These are phyloP conservation scores for Rhopalosiphum padi DNA, from an alignment of 1,140 invertebrate species.

Conservation along the genomic window DNA sequence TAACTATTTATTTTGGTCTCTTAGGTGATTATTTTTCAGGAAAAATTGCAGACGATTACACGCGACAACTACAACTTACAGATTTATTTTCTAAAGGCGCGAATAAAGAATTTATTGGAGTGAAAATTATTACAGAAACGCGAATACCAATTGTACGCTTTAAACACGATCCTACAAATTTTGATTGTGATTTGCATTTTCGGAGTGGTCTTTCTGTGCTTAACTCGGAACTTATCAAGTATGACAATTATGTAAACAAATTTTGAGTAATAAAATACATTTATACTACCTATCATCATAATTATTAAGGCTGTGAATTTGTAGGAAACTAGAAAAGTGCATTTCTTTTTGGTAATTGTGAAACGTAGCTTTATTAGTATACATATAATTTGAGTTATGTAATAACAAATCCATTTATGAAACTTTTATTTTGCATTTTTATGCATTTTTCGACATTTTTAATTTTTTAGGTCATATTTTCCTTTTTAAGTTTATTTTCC, in stretches of 20 bases:
- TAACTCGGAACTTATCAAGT: constrained; percentile 67
- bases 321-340: no score
- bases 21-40: constrained; percentile 50
- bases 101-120: constrained; percentile 60
- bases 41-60: neutral
- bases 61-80: constrained; percentile 1
- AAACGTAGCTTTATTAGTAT: no score
- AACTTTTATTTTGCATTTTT: no score
- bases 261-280: neutral
- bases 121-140: constrained; percentile 63
- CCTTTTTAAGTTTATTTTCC: no score
- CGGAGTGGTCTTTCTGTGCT: constrained; percentile 67
- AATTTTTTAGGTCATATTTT: no score
- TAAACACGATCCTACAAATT: constrained; percentile 63
- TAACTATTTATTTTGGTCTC: neutral
- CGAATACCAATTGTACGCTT: constrained; percentile 69
- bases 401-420: no score
- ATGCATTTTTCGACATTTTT: no score
- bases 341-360: no score
- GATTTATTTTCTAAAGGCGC: neutral
- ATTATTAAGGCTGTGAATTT: no score
- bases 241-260: constrained; percentile 51
- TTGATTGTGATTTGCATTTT: constrained; percentile 69
- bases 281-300: neutral
- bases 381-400: no score